Base-by-base conservation (phyloP, 2,888 invertebrate species). In the Elysia crispata region DNA sequence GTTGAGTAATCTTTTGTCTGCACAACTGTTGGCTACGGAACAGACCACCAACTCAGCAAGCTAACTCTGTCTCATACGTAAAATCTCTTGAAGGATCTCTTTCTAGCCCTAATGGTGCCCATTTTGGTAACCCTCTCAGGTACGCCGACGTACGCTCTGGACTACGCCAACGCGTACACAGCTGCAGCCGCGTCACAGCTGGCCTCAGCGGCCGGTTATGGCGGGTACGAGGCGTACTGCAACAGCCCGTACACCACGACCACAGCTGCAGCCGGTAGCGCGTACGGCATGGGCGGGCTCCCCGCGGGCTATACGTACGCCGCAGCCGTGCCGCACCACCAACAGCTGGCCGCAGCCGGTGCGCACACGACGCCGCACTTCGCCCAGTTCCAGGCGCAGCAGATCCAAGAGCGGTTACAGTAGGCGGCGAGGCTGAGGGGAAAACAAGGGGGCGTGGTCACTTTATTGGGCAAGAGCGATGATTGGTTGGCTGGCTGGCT, bases 381-480 rank as follows among this genome's bases (percentile, higher is more conserved):
- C 50, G 86, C 87, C 64, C 86, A 86, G 79, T 89, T 86, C 83
- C 89, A 90, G 76, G 85, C 89, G 33, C 88, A 87, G 81, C 89
- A 88, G 80, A 85, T 89, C 6, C 89, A 89, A 81, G 89, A 89
- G 67, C 81, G 89, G 30, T 86, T 89, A 86, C 87, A 89, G 86
- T 88, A 86, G 85, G 82, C 60, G 60, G 60, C 6, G 60, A 3
- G 5, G 3, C 41, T 6, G 41, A 11, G 41, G 41, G 5, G 41
- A 3, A n/a, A n/a, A n/a, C n/a, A n/a, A 41, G 41, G 30, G 73
- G 70, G 66, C 54, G 67, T 76, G 76, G 76, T 69, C 28, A 30
- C n/a, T 31, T 33, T 54, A 60, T 6, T 31, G 31, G 8, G n/a
- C 49, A 50, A 66, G 66, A 20, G 50, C 30, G 49, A 54, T 66